These are phyloP conservation scores for Pachymerium ferrugineum DNA, from an alignment of 2,888 invertebrate genomes.

Conservation along the genomic window DNA sequence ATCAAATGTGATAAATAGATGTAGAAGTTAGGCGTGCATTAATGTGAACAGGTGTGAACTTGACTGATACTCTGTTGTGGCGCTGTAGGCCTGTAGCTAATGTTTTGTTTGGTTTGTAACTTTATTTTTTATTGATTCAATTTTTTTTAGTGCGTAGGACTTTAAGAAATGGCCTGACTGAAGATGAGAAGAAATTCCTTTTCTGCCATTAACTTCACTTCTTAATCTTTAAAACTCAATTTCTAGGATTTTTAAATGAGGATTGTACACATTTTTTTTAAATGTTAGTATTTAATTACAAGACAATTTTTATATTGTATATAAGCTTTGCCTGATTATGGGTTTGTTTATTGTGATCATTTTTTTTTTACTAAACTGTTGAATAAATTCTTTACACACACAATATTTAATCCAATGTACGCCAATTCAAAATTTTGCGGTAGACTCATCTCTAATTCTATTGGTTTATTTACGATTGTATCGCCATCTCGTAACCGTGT, in stretches of 20 bases:
- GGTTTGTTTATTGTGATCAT: conserved; percentile 2
- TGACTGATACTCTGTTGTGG: too few species aligned
- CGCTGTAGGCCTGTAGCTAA: too few species aligned
- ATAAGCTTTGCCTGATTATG: background rate
- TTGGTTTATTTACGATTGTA: too few species aligned
- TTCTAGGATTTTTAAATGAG: background rate
- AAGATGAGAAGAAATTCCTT: conserved; percentile 64
- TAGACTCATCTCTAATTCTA: too few species aligned
- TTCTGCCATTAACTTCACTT: background rate
- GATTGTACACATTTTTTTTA: background rate
- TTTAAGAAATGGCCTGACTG: conserved; percentile 70
- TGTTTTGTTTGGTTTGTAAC: background rate
- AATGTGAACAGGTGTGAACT: too few species aligned
- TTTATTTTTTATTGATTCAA: background rate
- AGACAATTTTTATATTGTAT: background rate
- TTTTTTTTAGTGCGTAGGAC: conserved; percentile 65
- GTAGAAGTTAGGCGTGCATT: too few species aligned
- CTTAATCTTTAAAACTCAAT: background rate
- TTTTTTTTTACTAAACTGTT: background rate
- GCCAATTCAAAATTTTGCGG: too few species aligned
- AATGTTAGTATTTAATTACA: background rate
- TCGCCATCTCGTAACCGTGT: too few species aligned
- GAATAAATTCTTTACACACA: background rate
- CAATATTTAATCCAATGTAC: too few species aligned
- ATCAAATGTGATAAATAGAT: too few species aligned